phyloP scores from a whole-genome alignment of 2,888 invertebrate species.

The Andrena fulva region DNA sequence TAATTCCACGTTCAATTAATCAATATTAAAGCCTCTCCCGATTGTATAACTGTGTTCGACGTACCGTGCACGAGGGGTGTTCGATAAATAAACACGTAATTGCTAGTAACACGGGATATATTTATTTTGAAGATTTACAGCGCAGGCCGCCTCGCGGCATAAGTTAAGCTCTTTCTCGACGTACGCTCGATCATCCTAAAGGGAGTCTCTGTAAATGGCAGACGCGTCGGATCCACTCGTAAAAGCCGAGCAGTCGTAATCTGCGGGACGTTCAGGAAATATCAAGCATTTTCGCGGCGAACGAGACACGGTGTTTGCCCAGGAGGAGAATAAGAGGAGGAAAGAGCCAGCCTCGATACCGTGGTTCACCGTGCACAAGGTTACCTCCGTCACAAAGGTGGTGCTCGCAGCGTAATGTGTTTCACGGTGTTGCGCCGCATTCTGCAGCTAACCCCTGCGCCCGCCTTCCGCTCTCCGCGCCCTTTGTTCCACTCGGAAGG shows the following conservation, averaged over 20 bases:
- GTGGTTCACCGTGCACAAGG: conserved; percentile 38
- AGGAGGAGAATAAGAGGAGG: not conserved
- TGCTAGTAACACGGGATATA: conserved; percentile 6
- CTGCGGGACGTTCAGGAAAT: conserved; percentile 25
- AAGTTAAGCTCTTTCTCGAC: not conserved
- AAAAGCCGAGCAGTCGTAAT: not conserved
- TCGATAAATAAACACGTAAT: conserved; percentile 33
- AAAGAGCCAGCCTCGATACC: conserved; percentile 16
- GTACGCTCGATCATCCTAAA: not conserved
- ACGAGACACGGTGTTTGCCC: conserved; percentile 19
- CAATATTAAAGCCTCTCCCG: conserved; percentile 14
- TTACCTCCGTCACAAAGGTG: conserved; percentile 49
- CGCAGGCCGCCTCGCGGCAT: not conserved
- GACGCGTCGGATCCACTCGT: not conserved
- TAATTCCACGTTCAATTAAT: conserved; percentile 29
- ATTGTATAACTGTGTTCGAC: conserved; percentile 14
- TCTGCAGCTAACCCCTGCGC: conserved; percentile 22
- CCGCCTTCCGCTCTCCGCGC: conserved; percentile 20
- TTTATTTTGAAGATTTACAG: conserved; percentile 8
- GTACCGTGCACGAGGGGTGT: not conserved
- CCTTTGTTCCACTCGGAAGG: conserved; percentile 56
- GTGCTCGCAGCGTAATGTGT: conserved; percentile 44
- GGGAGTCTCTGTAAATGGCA: not conserved
- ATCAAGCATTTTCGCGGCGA: conserved; percentile 33
- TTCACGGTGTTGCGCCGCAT: conserved; percentile 42